Percentiles rank a stretch among this genome's conserved stretches.
Conservation (phyloP, 2,888 invertebrate species). For the Ctena decussata region DNA sequence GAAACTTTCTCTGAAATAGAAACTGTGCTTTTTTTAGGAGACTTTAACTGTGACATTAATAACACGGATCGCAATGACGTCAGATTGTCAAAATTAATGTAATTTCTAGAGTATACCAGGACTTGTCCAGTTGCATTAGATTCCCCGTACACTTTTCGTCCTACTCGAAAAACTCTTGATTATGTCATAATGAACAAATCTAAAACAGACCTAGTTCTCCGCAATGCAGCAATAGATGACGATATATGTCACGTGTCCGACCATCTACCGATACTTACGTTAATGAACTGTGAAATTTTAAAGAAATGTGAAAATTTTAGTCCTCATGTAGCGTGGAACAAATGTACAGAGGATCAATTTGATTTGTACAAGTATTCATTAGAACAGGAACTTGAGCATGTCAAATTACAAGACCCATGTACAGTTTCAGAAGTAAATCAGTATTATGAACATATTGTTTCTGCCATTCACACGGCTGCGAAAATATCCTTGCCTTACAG, state of each 20-base stretch:
- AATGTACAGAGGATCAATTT: background rate
- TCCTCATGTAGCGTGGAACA: background rate
- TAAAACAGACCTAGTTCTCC: background rate
- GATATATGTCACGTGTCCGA: background rate
- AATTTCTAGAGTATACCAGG: background rate
- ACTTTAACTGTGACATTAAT: conserved; percentile 1
- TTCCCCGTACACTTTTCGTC: background rate
- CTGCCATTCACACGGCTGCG: background rate
- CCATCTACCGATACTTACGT: background rate
- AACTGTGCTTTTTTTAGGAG: background rate
- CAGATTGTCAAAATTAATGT: background rate
- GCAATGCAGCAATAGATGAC: background rate
- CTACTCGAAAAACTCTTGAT: background rate
- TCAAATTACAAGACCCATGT: background rate
- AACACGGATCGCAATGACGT: background rate
- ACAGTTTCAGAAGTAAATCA: background rate
- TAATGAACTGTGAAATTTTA: background rate
- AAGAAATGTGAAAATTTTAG: background rate
- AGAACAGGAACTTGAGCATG: background rate
- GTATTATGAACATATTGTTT: background rate
- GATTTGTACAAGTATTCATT: background rate
- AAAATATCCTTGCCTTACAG: background rate
- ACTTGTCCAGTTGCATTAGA: background rate
- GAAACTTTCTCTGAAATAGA: background rate
- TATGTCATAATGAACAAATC: background rate